Evolutionary conservation across 2,113 vertebrate genomes (phyloP), one percentile per base, ranked within the genome.

Genomic region (Misgurnus anguillicaudatus): DNA sequence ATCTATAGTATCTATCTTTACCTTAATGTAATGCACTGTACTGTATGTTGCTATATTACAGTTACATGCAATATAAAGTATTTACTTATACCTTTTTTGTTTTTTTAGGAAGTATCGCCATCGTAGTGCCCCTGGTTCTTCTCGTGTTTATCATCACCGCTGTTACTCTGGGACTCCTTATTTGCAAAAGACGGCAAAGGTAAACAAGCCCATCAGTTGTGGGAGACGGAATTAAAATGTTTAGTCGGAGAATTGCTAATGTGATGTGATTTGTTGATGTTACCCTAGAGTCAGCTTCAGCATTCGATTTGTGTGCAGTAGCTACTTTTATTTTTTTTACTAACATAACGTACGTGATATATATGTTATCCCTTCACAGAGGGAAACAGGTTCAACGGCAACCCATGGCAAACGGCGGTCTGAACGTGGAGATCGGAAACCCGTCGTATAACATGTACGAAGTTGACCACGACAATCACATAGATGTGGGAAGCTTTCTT

Each of bases 381-480:
- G 96, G 95, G 75, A 99, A 98, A 90, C 95, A 95, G 36, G 96
- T 97, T 76, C 94, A 96, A 92, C 94, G 97, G 87, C 97, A 99
- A 78, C 98, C 98, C 45, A 96, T 98, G 90, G 94, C 96, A 51
- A 99, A 98, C 71, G 96, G 97, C 85, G 96, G 96, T 72, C 94
- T 99, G 75, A 99, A 97, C 38, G 95, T 99, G 86, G 98, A 99
- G 91, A 99, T 99, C 10, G 97, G 98, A 68, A 99, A 99, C 89
- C 98, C 98, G 0, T 97, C 98, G 1, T 98, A 99, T 87, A 99
- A 98, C 89, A 97, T 99, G 96, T 99, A 98, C 84, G 98, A 99
- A 82, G 95, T 98, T 82, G 96, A 97, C 80, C 97, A 97, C 3
- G 95, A 96, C 88, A 98, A 95, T 90, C 95, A 85, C 6, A 94